Evolutionary conservation across 2,113 vertebrate species (phyloP).

Genomic region (Pimephales promelas): DNA sequence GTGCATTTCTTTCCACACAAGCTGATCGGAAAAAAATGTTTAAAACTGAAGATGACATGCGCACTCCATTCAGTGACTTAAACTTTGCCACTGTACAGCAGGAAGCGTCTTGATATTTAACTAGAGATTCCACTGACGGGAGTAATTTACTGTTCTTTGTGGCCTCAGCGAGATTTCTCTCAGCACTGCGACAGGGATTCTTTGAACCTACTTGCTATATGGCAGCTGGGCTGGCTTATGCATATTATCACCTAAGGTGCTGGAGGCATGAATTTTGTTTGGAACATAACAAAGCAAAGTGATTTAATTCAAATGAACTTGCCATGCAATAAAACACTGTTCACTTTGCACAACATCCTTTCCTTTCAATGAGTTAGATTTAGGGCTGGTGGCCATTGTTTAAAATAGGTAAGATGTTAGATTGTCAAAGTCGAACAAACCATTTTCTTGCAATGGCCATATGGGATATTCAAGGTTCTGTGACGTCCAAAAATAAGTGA

Average conservation of each 20-base stretch:
- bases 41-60: neutral
- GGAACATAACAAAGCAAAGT: neutral
- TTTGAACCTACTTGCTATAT: constrained; percentile 19
- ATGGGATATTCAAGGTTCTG: constrained; percentile 4
- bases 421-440: neutral
- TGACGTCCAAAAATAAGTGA: constrained; percentile 14
- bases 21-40: constrained; percentile 14
- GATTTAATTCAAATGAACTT: constrained; percentile 4
- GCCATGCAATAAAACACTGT: neutral
- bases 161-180: neutral
- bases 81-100: neutral
- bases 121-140: constrained; percentile 5
- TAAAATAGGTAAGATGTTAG: neutral
- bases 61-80: neutral
- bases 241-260: neutral
- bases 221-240: neutral
- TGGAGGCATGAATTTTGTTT: neutral
- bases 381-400: neutral
- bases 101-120: neutral
- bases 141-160: constrained; percentile 40
- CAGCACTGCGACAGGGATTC: constrained; percentile 8
- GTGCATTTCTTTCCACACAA: neutral
- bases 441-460: neutral
- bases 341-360: neutral
- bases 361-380: neutral